Evolutionary conservation across 2,888 invertebrate genomes (phyloP), one percentile per base, ranked within the genome.

Genomic region (Tetragonula carbonaria): DNA sequence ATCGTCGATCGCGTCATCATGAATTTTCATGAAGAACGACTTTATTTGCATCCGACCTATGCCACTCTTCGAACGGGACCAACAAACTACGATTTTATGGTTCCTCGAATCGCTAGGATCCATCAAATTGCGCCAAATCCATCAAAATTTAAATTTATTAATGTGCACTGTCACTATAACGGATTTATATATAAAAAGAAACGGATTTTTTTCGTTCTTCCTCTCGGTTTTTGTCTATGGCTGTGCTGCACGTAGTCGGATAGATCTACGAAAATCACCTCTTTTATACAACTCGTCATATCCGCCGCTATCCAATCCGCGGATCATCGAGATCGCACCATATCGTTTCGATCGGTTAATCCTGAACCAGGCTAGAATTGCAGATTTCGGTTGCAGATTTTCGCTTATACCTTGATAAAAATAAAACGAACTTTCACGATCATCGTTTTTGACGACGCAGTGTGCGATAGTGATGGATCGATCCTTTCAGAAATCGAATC

Each of bases 1-100:
- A 78, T 68, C 33, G 21, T 50, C 33, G 33, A 53, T 73, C 38
- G 16, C 63, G 45, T 33, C 33, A 33, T 16, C 51, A 68, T 74
- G 78, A 82, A 73, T 73, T 70, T 78, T 70, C 68, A 78, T 74
- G 63, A 53, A 70, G 28, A 33, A 21, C 70, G 23, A 65, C 55
- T 74, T 63, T 45, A 74, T 68, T 57, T 50, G 18, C 23, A 38
- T 14, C 21, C 53, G 33, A 33, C 28, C 11, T n/a, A 8, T 38
- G 14, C 6, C 28, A n/a, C 13, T 62, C 38, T 5, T 23, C 51
- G 2, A 11, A 28, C 8, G 14, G 6, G 14, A 21, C 55, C 55
- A 38, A 74, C 45, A 55, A 74, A 18, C 21, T 28, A 21, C n/a
- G 55, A 74, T 50, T 74, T 79, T 68, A 79, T 28, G 53, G 23